Base-by-base conservation (phyloP, 2,888 invertebrate genomes). In the Brachyptera risi region DNA sequence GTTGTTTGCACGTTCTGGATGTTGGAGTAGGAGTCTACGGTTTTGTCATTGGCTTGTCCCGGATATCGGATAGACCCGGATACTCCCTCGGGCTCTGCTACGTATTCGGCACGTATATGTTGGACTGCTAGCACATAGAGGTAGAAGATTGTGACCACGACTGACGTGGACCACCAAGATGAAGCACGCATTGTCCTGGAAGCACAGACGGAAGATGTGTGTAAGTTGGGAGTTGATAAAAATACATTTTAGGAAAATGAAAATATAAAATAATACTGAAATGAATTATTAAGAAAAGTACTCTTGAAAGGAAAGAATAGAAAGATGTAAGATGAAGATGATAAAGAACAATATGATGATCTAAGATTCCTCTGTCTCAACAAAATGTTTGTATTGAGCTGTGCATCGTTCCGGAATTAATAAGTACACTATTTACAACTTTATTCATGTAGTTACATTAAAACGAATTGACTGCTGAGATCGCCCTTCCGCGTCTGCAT, bases 71-170 rank as follows among this genome's bases (percentile, higher is more conserved):
- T 31, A 5, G 49, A 15, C 26, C 37, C 49, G 17, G 60, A 15
- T n/a, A 27, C 42, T 15, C 23, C 21, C 17, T 11, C 47, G 21
- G 35, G 38, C 15, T 51, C 59, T 7, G 17, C 38, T 2, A 40
- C 56, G 42, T 31, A 47, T 23, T 63, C 60, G 5, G 63, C 63
- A 4, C 60, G 50, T 15, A 60, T 49, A 21, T 60, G 50, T 51
- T 63, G 63, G 2, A 63, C 54, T 3, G 58, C 63, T 51, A 58
- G 17, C 51, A 63, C 63, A 49, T 63, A 60, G 17, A 63, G 24
- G 60, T 60, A 60, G 42, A 63, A 19, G 59, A 63, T 58, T 38
- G 42, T 51, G 27, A 60, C 60, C 35, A 60, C 58, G 11, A 63
- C 50, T 7, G 63, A 42, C 50, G 63, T 58, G 44, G 63, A 51